phyloP scores from a whole-genome alignment of 2,113 vertebrate species.

The Guaruba guarouba region DNA sequence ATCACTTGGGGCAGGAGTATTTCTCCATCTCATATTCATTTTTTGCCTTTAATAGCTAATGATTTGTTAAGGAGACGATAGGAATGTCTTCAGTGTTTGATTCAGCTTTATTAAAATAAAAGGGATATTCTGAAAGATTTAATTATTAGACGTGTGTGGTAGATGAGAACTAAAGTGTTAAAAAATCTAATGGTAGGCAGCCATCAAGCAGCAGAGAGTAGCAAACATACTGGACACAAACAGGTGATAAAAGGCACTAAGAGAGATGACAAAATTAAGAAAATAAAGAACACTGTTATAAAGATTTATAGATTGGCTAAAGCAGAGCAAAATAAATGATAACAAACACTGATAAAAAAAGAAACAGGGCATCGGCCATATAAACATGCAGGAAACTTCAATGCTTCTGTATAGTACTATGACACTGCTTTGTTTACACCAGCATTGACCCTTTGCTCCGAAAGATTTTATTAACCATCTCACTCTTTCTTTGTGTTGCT shows the following conservation, averaged over 20 bases:
- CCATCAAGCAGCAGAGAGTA: constrained; percentile 3
- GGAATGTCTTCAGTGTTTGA: not conserved
- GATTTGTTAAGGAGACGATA: not conserved
- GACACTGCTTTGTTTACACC: constrained; percentile 74
- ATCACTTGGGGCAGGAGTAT: not conserved
- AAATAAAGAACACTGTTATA: constrained; percentile 67
- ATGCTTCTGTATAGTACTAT: constrained; percentile 73
- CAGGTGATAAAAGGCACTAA: constrained; percentile 70
- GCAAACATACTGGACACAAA: constrained; percentile 59
- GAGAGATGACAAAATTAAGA: constrained; percentile 67
- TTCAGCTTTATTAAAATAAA: not conserved
- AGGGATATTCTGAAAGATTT: not conserved
- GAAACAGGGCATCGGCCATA: constrained; percentile 56
- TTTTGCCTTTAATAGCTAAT: not conserved
- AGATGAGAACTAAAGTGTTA: not conserved
- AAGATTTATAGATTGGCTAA: constrained; percentile 73
- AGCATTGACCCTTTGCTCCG: constrained; percentile 66
- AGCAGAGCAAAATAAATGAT: constrained; percentile 64
- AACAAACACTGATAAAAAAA: constrained; percentile 72
- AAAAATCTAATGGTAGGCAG: not conserved
- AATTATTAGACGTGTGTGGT: not conserved
- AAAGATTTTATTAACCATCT: constrained; percentile 74
- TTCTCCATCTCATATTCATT: not conserved
- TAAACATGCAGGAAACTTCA: constrained; percentile 72
- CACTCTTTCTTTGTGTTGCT: constrained; percentile 64